Conservation (phyloP, 1,140 invertebrate genomes). For the Uloborus diversus region DNA sequence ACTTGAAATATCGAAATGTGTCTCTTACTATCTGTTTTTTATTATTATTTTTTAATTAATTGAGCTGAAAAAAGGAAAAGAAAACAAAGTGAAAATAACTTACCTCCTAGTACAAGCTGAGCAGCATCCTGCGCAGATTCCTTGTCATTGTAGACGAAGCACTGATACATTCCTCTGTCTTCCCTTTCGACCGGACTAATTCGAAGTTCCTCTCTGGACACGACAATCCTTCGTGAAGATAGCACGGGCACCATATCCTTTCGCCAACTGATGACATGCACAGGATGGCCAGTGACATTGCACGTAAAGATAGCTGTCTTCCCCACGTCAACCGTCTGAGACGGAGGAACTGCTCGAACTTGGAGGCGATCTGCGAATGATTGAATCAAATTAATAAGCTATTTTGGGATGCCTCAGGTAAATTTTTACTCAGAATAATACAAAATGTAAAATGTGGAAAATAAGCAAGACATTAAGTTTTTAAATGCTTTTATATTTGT, state of each 20-base stretch:
- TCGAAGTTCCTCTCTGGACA: constrained; percentile 59
- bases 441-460: too few relatives aligned
- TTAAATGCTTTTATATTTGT: too few relatives aligned
- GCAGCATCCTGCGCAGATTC: constrained; percentile 81
- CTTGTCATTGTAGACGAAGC: constrained; percentile 76
- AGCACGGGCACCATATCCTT: constrained; percentile 80
- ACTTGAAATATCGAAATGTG: too few relatives aligned
- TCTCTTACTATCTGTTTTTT: too few relatives aligned
- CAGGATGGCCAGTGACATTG: constrained; percentile 76
- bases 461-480: too few relatives aligned
- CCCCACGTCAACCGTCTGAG: constrained; percentile 50
- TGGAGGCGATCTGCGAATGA: constrained; percentile 31
- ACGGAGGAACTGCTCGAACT: constrained; percentile 32
- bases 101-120: constrained; percentile 66
- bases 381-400: neutral
- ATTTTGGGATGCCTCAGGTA: too few relatives aligned
- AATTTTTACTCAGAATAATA: too few relatives aligned
- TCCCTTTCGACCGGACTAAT: constrained; percentile 83
- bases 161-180: constrained; percentile 79
- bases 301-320: constrained; percentile 61
- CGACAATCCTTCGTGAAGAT: constrained; percentile 16
- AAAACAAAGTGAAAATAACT: too few relatives aligned
- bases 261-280: constrained; percentile 88
- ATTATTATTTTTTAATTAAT: too few relatives aligned
- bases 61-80: too few relatives aligned